Evolutionary conservation across 2,888 invertebrate genomes (phyloP), one percentile per base, ranked within the genome.

Genomic region (Drosophila mettleri): DNA sequence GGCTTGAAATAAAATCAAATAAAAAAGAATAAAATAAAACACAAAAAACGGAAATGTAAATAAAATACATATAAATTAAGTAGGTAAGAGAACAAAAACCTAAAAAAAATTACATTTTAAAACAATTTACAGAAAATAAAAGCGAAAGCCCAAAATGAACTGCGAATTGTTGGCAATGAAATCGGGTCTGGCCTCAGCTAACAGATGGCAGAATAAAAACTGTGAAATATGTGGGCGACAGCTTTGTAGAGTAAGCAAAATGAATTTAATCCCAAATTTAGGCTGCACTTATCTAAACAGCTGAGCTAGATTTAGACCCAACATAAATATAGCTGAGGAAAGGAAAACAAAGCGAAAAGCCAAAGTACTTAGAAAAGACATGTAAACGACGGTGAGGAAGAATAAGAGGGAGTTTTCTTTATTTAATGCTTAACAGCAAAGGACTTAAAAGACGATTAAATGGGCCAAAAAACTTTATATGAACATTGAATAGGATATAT

Each of bases 51-150:
- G 9, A 18, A 34, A 48, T 18, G 14, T 20, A 31, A 24, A 41
- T 18, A 20, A 46, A 70, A 69, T 33, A 52, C 41, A 52, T 29
- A 29, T 1, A 64, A 55, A 59, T 58, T 51, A 58, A 63, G 63
- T 54, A 39, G 33, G 39, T 46, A 20, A n/a, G 31, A 49, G 54
- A 69, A 54, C 39, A 57, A 31, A 38, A 36, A 53, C 45, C 27
- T 10, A 36, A 22, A 49, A 22, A 49, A 54, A 59, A 55, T 43
- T 29, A 48, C 48, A 52, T 65, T 69, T 38, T 14, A 18, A 64
- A 64, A 54, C 54, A 70, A 69, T 55, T 70, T 65, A 2, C 22
- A 33, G 34, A 57, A 63, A 39, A 39, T 20, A 33, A 38, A 54
- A 16, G 27, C n/a, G 16, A 43, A 46, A 14, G 34, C 36, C 33